These are phyloP conservation scores for Drosophila littoralis DNA, from an alignment of 1,140 invertebrate genomes.

Conservation along the genomic window DNA sequence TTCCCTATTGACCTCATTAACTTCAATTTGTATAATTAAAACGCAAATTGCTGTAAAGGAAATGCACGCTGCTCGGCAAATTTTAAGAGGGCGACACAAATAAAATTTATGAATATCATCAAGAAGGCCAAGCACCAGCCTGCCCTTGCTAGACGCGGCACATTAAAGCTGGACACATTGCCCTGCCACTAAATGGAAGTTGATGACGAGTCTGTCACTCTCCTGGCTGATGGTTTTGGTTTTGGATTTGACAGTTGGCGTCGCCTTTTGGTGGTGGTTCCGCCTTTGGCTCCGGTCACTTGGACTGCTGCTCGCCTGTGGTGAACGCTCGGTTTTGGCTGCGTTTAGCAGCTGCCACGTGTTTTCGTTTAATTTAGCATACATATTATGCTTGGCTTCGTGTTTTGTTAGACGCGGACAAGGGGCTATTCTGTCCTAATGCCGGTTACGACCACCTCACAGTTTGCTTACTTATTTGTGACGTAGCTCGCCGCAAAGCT, in stretches of 20 bases:
- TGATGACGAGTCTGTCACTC: conserved; percentile 26
- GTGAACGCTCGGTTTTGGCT: conserved; percentile 19
- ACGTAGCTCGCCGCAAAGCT: conserved; percentile 65
- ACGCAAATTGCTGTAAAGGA: conserved; percentile 61
- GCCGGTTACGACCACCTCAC: neutral
- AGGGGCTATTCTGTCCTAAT: conserved; percentile 18
- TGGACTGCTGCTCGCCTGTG: conserved; percentile 11
- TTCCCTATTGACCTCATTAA: conserved; percentile 19
- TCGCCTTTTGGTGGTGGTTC: conserved; percentile 14
- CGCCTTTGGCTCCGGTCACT: conserved; percentile 7
- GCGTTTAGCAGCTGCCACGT: conserved; percentile 38
- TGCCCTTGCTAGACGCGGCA: conserved; percentile 34
- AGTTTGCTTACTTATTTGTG: conserved; percentile 66
- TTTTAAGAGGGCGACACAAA: conserved; percentile 38
- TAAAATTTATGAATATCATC: conserved; percentile 73
- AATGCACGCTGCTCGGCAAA: conserved; percentile 31
- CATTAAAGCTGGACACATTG: conserved; percentile 60
- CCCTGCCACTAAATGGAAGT: conserved; percentile 2
- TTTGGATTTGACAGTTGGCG: conserved; percentile 59
- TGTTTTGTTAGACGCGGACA: conserved; percentile 54
- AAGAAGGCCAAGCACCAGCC: conserved; percentile 6
- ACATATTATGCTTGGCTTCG: conserved; percentile 56
- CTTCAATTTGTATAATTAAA: conserved; percentile 73
- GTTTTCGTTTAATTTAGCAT: conserved; percentile 76
- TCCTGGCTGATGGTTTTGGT: conserved; percentile 37